A percentile compares a stretch with the other conserved stretches of the same genome.
phyloP scores from a whole-genome alignment of 2,113 vertebrate species.

The Callaeas wilsoni region DNA sequence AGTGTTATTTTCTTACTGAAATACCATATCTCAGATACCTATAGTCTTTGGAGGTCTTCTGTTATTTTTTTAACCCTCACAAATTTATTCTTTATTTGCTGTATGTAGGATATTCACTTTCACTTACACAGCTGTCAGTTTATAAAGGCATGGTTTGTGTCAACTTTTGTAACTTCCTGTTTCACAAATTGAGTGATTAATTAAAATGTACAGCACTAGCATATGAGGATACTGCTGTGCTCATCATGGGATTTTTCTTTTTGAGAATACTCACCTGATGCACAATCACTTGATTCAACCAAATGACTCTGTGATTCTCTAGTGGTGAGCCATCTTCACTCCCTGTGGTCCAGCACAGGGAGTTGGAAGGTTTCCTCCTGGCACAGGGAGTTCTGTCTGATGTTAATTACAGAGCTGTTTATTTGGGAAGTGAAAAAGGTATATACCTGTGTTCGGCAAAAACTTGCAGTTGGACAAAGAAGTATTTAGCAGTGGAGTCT shows the following conservation, averaged over 20 bases:
- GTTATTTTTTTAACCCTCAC: neutral
- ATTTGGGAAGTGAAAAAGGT: neutral
- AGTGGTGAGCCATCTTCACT: neutral
- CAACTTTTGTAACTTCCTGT: neutral
- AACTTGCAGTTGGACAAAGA: neutral
- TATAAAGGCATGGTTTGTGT: neutral
- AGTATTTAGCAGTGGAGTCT: neutral
- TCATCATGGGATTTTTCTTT: neutral
- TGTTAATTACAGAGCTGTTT: neutral
- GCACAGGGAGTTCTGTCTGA: neutral
- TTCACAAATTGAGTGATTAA: neutral
- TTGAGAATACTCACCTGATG: neutral
- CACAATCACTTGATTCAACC: neutral
- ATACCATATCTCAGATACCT: neutral
- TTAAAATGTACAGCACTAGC: neutral
- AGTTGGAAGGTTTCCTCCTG: neutral
- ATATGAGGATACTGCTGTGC: neutral
- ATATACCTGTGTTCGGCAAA: neutral
- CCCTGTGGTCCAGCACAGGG: neutral
- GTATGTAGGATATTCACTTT: neutral
- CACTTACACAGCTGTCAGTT: neutral
- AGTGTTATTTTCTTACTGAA: neutral
- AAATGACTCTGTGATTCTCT: neutral
- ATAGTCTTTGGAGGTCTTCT: neutral
- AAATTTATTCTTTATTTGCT: neutral